Base-by-base conservation (phyloP, 2,113 vertebrate genomes). In the Jaculus jaculus region DNA sequence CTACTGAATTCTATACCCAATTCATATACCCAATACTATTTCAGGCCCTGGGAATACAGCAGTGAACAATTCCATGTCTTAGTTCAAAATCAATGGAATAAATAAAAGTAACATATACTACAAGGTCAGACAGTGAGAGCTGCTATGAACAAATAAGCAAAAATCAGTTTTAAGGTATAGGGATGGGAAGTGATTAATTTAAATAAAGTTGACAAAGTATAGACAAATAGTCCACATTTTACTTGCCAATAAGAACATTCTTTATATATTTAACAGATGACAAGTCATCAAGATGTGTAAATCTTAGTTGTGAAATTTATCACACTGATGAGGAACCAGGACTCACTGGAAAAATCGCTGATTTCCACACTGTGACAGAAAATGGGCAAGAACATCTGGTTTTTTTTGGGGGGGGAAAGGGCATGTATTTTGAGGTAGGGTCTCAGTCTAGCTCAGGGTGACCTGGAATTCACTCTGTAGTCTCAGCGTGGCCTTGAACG, bases 251-350 rank as follows among this genome's bases (percentile, higher is more conserved):
- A n/a, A 34, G 24, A 89, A 28, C 20, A 73, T 81, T 71, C 26
- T 75, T 84, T 87, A 28, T 20, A 79, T 15, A 84, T 18, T 61
- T 28, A 34, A 89, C 74, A 39, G 71, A 32, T 30, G 47, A 37
- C 84, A 84, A 39, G 7, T 34, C 51, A 34, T 81, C 7, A 73
- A 73, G 47, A 78, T 73, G 23, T 34, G 1, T 47, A 61, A 26
- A 90, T 80, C 34, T 75, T 77, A 28, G 82, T n/a, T 81, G 87
- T 69, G 60, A 77, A 87, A 85, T 74, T 77, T 16, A 39, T 21
- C 24, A 13, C 42, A 28, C 51, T 61, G 15, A 74, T 42, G 71
- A 84, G 47, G 94, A 91, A 26, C 21, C 21, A 71, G 26, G 26
- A 75, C 5, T 80, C 42, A n/a, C 58, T 61, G 39, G 75, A 82